Base-by-base conservation (phyloP, 2,888 invertebrate species). In the Dysmachus trigonus region DNA sequence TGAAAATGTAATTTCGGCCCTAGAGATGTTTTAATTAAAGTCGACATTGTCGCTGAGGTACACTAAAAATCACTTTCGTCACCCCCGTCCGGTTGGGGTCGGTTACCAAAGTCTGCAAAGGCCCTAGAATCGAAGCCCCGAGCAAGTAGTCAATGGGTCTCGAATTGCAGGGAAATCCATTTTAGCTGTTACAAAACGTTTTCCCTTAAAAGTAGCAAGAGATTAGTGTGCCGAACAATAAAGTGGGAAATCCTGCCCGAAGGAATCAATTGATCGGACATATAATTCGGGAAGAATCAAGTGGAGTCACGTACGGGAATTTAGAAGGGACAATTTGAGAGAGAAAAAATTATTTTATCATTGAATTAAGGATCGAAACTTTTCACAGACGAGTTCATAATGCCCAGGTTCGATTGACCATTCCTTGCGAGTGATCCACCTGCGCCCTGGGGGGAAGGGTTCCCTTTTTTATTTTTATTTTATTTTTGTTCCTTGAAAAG, bases 201-300 rank as follows among this genome's bases (percentile, higher is more conserved):
- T 53, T 62, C 1, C 51, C 27, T 27, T 10, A 62, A 62, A 27
- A 62, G 62, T 62, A 62, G 27, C 62, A 22, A 22, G 62, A 62
- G 62, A 62, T 62, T 22, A 62, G 62, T 62, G 62, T 27, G 62
- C 18, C 35, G 47, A 31, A 79, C 79, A 79, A 51, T 79, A 51
- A 8, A 79, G 30, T 51, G 35, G 51, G 31, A 76, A 79, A 8
- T 47, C 51, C 30, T 13, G 38, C 22, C 35, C 35, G 35, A 51
- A 47, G 79, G 51, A 79, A 79, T 51, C 79, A 79, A 51, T 79
- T 79, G 79, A 79, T 79, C 47, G 51, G 79, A 79, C 79, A 79
- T 79, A 47, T 79, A 79, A 51, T 31, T 31, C 27, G 79, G 51
- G 1, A 5, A 15, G 38, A 76, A 76, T 5, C 47, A 47, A 79